Evolutionary conservation across 64 coral and sea anemone species (phyloP), one percentile per base, ranked within the genome.

Genomic region (Actinia equina): DNA sequence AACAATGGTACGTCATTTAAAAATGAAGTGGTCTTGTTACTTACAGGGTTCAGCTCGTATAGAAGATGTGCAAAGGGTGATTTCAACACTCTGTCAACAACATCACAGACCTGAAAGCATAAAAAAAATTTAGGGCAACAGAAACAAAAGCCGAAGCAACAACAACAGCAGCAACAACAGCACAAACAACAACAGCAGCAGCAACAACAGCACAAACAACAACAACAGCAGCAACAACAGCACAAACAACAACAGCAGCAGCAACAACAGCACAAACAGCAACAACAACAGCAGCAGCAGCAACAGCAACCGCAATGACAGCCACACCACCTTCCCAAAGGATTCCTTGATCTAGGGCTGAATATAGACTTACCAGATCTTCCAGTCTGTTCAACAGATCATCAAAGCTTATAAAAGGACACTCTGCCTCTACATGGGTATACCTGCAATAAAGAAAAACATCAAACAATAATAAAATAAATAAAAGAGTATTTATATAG

Each of bases 351-450:
- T 49, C 46, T 49, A 49, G 46, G 4, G 4, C 46, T 49, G 59
- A 1, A 18, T 17, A 0, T 65, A 0, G 19, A 52, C 93, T 42
- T 87, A 99, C 97, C 82, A 99, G 78, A 56, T 99, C 90, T 86
- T 99, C 97, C 54, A 99, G 89, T 77, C 93, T 71, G 77, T 99
- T 88, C 30, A 99, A 84, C 54, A 99, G 89, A 71, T 99, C 97
- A 53, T 99, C 86, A 93, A 99, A 99, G 46, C 88, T 89, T 17
- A 99, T 95, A 44, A 99, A 99, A 5, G 97, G 97, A 25, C 97
- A 99, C 70, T 99, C 97, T 3, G 97, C 97, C 91, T 99, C 97
- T 30, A 99, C 97, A 55, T 99, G 97, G 55, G 97, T 99, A 77
- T 95, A 99, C 78, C 97, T 99, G 64, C 26, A 16, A 42, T 4